Evolutionary conservation across 2,113 vertebrate species (phyloP).

Genomic region (Micromys minutus): DNA sequence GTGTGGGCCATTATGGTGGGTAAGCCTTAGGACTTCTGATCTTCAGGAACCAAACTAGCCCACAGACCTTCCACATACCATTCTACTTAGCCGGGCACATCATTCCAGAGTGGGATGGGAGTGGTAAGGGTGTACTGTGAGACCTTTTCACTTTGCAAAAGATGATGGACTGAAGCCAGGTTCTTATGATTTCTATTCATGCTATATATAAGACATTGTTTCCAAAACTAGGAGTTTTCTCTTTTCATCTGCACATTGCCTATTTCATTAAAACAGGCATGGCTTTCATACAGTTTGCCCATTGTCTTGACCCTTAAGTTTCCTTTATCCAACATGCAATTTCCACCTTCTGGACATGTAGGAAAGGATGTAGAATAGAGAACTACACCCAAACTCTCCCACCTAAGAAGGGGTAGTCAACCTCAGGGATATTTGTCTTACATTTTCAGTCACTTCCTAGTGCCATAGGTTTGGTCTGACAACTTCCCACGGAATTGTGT

Average conservation of each 20-base stretch:
- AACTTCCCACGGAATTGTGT: not conserved
- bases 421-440: not conserved
- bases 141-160: constrained; percentile 3
- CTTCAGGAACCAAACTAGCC: not conserved
- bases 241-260: not conserved
- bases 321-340: not conserved
- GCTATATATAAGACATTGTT: not conserved
- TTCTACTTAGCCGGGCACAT: not conserved
- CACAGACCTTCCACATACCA: not conserved
- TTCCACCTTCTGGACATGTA: not conserved
- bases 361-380: fast-evolving
- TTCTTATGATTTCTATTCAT: not conserved
- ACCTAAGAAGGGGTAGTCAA: not conserved
- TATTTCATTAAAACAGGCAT: not conserved
- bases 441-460: not conserved
- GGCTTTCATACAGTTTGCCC: not conserved
- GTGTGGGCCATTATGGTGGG: too few species aligned
- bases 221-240: not conserved
- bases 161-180: not conserved
- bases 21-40: not conserved
- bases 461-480: not conserved
- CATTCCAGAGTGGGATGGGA: not conserved
- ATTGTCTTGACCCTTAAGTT: not conserved
- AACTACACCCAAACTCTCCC: not conserved
- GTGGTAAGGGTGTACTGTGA: not conserved